Base-by-base conservation (phyloP, 2,797 vertebrate genomes). In the Pempheris klunzingeri region DNA sequence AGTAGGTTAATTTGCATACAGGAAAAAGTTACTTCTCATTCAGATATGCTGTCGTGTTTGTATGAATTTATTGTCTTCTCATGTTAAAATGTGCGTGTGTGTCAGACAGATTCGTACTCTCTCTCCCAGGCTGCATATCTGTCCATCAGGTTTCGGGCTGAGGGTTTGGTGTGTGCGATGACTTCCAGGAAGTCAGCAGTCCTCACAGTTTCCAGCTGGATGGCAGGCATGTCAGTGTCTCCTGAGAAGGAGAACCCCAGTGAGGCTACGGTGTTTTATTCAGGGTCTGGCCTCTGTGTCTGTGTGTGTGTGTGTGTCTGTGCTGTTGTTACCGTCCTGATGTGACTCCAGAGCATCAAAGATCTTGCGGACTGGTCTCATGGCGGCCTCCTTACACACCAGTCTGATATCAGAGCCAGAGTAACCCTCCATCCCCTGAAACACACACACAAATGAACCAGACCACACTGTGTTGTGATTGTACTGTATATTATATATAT, bases 381-480 rank as follows among this genome's bases (percentile, higher is more conserved):
- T 99, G 28, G 98, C 97, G 2, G 98, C 96, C 74, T 99, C 98
- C 78, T 97, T 99, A 94, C 98, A 99, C 46, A 97, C 96, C 2
- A 99, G 78, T 82, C 95, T 96, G 49, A 99, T 93, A 71, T 99
- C 98, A 3, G 97, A 99, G 71, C 98, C 98, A 0, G 98, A 98
- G 89, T 99, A 99, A 30, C 97, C 97, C 1, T 96, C 94, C 0
- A 92, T 97, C 82, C 95, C 63, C 92, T 92, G 62, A 50, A 62
- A 80, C 18, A 74, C 7, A 58, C 11, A 66, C 22, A 63, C n/a
- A 64, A 20, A 70, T 3, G 43, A 4, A 49, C 4, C 43, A 5
- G 41, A 10, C 0, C 32, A 52, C 6, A n/a, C 36, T 52, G 15
- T 8, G 24, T 15, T 57, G 3, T 26, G 39, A 30, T 24, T 38